Conservation (phyloP, 2,113 vertebrate genomes). For the Piprites chloris region DNA sequence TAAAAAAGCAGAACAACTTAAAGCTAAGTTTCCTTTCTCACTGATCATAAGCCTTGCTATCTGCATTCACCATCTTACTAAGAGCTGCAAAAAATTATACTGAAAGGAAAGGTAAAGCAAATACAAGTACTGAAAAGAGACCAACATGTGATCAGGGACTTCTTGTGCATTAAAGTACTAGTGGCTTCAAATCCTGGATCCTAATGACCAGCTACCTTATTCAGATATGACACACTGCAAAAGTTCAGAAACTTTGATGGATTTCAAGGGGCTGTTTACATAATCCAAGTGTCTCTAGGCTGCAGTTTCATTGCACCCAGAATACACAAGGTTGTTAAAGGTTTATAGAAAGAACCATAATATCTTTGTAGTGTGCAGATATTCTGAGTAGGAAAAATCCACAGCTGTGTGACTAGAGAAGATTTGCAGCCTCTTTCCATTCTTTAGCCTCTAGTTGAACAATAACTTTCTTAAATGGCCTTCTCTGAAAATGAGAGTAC, state of each 20-base stretch:
- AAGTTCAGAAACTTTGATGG: neutral
- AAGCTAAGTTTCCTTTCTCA: neutral
- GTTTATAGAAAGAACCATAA: neutral
- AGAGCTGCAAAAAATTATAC: neutral
- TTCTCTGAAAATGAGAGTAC: neutral
- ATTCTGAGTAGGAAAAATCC: neutral
- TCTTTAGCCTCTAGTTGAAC: neutral
- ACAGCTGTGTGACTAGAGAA: neutral
- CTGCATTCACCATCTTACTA: neutral
- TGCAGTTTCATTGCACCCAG: neutral
- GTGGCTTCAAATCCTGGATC: neutral
- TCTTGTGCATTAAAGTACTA: neutral
- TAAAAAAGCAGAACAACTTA: neutral
- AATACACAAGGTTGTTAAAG: neutral
- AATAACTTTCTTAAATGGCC: neutral
- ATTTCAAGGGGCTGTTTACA: neutral
- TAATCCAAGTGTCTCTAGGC: rapidly evolving
- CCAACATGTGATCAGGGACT: neutral
- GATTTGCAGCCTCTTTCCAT: neutral
- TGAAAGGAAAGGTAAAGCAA: neutral
- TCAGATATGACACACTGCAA: neutral
- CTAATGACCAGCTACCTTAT: neutral
- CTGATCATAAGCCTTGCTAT: neutral
- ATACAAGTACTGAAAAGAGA: neutral
- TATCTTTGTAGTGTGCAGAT: neutral